Conservation (phyloP, 2,113 vertebrate genomes). For the Odocoileus hemionus region DNA sequence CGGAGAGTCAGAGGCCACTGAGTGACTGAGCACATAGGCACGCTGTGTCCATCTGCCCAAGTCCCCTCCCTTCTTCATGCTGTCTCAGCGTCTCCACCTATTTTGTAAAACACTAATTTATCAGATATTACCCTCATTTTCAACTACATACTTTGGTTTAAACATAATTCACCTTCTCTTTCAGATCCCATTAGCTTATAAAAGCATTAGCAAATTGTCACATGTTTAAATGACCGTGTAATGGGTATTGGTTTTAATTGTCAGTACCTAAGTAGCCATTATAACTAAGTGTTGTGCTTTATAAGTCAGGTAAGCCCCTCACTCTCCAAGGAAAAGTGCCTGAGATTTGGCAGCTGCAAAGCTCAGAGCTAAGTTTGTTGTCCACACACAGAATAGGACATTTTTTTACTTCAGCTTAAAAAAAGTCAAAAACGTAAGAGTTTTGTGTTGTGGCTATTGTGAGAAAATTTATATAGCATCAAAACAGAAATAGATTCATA, state of each 20-base stretch:
- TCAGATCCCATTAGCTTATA: slow-evolving; percentile 54
- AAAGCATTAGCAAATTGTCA: slow-evolving; percentile 66
- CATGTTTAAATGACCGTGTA: slow-evolving; percentile 66
- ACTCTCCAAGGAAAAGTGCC: not conserved
- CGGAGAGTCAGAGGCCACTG: not conserved
- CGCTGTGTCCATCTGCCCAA: not conserved
- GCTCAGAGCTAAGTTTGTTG: not conserved
- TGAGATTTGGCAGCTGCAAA: not conserved
- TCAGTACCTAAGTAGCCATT: slow-evolving; percentile 57
- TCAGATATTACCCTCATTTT: slow-evolving; percentile 50
- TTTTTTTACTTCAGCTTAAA: not conserved
- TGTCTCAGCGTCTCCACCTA: not conserved
- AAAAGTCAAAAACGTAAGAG: not conserved
- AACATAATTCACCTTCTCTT: slow-evolving; percentile 57
- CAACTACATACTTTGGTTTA: slow-evolving; percentile 53
- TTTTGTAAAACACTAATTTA: slow-evolving; percentile 45
- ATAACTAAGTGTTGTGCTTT: slow-evolving; percentile 55
- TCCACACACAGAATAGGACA: accelerated
- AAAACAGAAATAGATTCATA: not conserved
- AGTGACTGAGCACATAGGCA: not conserved
- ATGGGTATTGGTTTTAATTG: slow-evolving; percentile 71
- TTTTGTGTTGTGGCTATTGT: not conserved
- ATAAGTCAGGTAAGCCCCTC: slow-evolving; percentile 48
- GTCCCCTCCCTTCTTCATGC: not conserved
- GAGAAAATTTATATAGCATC: not conserved